These are phyloP conservation scores for Gnatocerus cornutus DNA, from an alignment of 2,888 invertebrate genomes.

Conservation along the genomic window DNA sequence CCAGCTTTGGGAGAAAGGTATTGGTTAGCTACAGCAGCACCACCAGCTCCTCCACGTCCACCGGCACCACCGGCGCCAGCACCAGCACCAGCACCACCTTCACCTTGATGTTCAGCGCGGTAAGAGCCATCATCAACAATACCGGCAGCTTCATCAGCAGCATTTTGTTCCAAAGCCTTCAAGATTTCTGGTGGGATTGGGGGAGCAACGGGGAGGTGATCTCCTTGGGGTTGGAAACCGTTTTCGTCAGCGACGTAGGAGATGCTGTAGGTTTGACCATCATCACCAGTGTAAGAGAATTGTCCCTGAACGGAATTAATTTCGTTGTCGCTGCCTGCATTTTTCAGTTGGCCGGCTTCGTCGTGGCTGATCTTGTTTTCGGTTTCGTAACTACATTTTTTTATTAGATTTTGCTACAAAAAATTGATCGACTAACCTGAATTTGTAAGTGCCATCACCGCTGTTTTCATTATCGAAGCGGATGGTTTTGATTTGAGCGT, in stretches of 20 bases:
- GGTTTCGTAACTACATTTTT: constrained; percentile 83
- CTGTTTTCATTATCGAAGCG: constrained; percentile 75
- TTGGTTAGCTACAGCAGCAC: constrained; percentile 22
- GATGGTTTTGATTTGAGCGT: constrained; percentile 74
- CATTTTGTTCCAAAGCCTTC: constrained; percentile 49
- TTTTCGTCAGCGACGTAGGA: constrained; percentile 81
- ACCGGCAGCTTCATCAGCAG: constrained; percentile 72
- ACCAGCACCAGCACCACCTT: constrained; percentile 27
- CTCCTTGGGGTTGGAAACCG: constrained; percentile 83
- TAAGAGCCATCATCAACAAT: constrained; percentile 72
- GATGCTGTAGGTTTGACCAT: constrained; percentile 71
- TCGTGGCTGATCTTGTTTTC: constrained; percentile 60
- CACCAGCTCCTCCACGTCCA: constrained; percentile 5
- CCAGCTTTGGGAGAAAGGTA: constrained; percentile 28
- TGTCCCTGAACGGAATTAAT: constrained; percentile 72
- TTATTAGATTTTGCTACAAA: background rate
- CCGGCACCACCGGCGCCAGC: constrained; percentile 25
- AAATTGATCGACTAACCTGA: constrained; percentile 70
- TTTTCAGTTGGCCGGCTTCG: constrained; percentile 79
- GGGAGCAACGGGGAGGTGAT: constrained; percentile 77
- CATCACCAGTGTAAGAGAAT: constrained; percentile 71
- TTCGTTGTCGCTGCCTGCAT: constrained; percentile 77
- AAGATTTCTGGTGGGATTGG: constrained; percentile 59
- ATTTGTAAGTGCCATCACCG: constrained; percentile 74
- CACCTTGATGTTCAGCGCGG: constrained; percentile 47